Evolutionary conservation across 2,888 invertebrate genomes (phyloP).

Genomic region (Habrosyne pyritoides): DNA sequence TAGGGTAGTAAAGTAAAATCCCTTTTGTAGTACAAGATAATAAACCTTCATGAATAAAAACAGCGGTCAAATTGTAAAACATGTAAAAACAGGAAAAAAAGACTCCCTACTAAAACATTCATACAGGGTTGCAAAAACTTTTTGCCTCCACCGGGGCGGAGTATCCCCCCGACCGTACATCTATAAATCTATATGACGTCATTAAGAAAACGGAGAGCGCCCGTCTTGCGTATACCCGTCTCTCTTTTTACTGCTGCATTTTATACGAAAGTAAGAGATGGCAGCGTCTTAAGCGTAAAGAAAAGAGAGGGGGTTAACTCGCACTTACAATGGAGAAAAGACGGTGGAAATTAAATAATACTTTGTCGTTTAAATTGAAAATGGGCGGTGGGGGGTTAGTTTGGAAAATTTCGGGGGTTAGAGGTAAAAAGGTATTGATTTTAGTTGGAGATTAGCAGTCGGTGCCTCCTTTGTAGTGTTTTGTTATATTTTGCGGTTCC

Average conservation of each 20-base stretch:
- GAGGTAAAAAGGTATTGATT: conserved; percentile 82
- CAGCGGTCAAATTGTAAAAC: conserved; percentile 17
- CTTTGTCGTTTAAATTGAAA: conserved; percentile 82
- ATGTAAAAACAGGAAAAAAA: conserved; percentile 34
- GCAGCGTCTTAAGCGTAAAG: conserved; percentile 63
- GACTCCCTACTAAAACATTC: conserved; percentile 60
- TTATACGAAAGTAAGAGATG: conserved; percentile 47
- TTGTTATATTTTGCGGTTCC: conserved; percentile 42
- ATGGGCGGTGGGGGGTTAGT: conserved; percentile 61
- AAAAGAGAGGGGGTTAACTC: conserved; percentile 48
- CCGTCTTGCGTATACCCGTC: conserved; percentile 72
- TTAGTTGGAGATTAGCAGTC: conserved; percentile 70
- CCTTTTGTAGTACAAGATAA: conserved; percentile 13
- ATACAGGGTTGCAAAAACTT: conserved; percentile 69
- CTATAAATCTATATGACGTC: conserved; percentile 82
- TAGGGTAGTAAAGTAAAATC: background rate
- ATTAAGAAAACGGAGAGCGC: conserved; percentile 77
- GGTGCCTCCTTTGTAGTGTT: conserved; percentile 49
- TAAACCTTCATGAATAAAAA: conserved; percentile 8
- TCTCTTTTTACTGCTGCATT: conserved; percentile 51
- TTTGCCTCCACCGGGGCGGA: conserved; percentile 53
- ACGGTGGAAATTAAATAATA: conserved; percentile 82
- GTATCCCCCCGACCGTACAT: conserved; percentile 55
- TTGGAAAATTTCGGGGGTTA: conserved; percentile 74
- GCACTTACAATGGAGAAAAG: conserved; percentile 80